These are phyloP conservation scores for Pangasius krempfi DNA, from an alignment of 2,797 vertebrate species.

Conservation along the genomic window DNA sequence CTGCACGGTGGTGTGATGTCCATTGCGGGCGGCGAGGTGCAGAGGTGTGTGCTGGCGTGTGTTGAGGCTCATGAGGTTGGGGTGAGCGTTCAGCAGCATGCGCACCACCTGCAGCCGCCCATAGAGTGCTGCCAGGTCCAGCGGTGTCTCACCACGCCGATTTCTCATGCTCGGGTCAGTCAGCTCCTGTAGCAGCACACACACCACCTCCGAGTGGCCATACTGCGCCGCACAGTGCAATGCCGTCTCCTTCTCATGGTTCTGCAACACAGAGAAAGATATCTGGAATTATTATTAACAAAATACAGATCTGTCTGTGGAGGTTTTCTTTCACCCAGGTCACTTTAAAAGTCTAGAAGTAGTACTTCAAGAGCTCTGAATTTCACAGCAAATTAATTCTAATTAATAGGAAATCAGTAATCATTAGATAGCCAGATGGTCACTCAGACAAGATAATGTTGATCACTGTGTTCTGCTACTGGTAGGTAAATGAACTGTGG, in stretches of 20 bases:
- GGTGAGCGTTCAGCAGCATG: slow-evolving; percentile 91
- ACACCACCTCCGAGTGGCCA: slow-evolving; percentile 92
- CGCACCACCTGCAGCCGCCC: slow-evolving; percentile 92
- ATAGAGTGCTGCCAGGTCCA: slow-evolving; percentile 93
- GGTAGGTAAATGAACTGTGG: not conserved
- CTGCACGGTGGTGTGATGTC: slow-evolving; percentile 87
- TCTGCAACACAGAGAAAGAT: slow-evolving; percentile 66
- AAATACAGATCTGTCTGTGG: not conserved
- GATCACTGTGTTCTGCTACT: not conserved
- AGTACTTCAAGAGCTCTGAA: not conserved
- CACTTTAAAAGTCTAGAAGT: not conserved
- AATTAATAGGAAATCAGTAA: not conserved
- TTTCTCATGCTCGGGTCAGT: slow-evolving; percentile 94
- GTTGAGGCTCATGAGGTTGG: slow-evolving; percentile 89
- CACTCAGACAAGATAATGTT: not conserved
- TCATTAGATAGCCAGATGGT: not conserved
- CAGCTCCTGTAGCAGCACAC: slow-evolving; percentile 89
- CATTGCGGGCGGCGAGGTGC: slow-evolving; percentile 93
- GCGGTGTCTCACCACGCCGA: slow-evolving; percentile 87
- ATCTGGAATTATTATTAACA: not conserved
- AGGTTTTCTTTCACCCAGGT: no score
- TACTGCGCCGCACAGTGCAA: slow-evolving; percentile 95
- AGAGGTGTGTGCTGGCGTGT: slow-evolving; percentile 88
- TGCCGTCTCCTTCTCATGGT: slow-evolving; percentile 93
- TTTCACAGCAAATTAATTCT: not conserved